A percentile compares a stretch with the other conserved stretches of the same genome.
Evolutionary conservation across 2,888 invertebrate species (phyloP).

Genomic region (Orgyia antiqua): DNA sequence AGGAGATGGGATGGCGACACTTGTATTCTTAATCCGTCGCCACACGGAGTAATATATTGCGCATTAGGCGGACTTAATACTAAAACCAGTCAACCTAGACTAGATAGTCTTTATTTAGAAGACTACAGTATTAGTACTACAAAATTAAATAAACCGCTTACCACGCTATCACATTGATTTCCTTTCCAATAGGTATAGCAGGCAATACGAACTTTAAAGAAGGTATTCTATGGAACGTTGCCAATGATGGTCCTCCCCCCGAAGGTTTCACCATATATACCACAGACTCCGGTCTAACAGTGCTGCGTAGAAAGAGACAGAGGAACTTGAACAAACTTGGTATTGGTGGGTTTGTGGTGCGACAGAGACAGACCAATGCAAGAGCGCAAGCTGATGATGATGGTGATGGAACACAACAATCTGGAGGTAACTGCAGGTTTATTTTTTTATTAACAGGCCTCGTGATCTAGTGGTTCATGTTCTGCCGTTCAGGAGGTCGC

Average conservation of each 20-base stretch:
- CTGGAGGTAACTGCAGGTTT: constrained; percentile 58
- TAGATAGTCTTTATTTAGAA: no score
- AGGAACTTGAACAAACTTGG: constrained; percentile 91
- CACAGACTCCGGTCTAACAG: constrained; percentile 88
- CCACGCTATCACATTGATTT: no score
- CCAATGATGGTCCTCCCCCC: constrained; percentile 88
- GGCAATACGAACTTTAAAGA: constrained; percentile 81
- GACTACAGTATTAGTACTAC: no score
- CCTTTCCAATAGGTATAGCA: constrained; percentile 25
- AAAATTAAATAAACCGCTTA: no score
- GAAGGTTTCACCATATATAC: constrained; percentile 89
- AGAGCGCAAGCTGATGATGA: constrained; percentile 57
- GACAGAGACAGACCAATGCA: constrained; percentile 78
- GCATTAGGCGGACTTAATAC: no score
- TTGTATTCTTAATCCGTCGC: no score
- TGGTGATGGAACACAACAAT: constrained; percentile 49
- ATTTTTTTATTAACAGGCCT: no score
- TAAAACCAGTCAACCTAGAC: no score
- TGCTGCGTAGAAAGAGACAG: constrained; percentile 89
- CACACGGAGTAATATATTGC: no score
- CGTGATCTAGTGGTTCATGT: no score
- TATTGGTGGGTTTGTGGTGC: constrained; percentile 93
- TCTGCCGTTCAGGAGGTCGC: no score
- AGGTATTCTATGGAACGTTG: constrained; percentile 88
- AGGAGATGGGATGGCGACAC: no score